Percentiles rank a stretch among this genome's conserved stretches.
Conservation (phyloP, 2,113 vertebrate species). For the Ia io region DNA sequence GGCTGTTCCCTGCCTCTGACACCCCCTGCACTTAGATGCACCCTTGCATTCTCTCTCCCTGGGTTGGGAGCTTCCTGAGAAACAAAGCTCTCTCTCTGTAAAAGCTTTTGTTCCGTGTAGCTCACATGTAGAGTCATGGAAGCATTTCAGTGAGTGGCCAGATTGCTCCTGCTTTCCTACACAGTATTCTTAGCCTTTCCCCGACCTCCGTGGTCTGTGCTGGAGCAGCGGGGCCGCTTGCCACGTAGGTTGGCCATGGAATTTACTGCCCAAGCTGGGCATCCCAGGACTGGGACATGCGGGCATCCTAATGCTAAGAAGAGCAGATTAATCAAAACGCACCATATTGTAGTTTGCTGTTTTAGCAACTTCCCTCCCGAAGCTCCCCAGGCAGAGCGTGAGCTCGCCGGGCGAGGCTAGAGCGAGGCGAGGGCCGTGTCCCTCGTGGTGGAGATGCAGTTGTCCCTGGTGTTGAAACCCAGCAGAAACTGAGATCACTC, state of each 20-base stretch:
- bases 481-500: background rate
- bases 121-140: fast-evolving
- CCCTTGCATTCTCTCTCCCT: fast-evolving
- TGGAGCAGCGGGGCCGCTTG: background rate
- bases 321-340: background rate
- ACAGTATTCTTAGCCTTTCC: background rate
- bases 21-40: fast-evolving
- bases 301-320: background rate
- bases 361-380: background rate
- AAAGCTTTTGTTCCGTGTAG: background rate
- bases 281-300: background rate
- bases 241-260: background rate
- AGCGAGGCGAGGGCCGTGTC: background rate
- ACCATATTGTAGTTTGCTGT: background rate
- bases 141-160: background rate
- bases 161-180: background rate
- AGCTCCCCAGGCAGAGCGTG: background rate
- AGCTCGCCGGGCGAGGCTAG: background rate
- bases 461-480: background rate
- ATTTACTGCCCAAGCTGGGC: background rate
- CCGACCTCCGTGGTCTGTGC: background rate
- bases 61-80: background rate
- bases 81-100: background rate
- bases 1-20: background rate
- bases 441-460: background rate